A percentile compares a stretch with the other conserved stretches of the same genome.
Conservation (phyloP, 2,888 invertebrate genomes). For the Villa cingulata region DNA sequence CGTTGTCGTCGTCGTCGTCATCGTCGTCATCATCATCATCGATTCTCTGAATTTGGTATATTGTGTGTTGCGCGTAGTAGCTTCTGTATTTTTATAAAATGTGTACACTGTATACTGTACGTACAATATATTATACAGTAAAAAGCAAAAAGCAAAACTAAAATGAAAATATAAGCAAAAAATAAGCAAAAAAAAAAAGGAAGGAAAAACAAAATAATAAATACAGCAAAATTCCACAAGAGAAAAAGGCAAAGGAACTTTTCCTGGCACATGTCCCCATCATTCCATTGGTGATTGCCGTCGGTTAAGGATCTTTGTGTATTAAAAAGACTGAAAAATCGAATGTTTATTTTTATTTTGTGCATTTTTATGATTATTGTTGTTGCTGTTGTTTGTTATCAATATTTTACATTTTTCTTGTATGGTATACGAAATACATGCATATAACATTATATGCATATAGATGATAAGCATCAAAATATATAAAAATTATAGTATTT, state of each 20-base stretch:
- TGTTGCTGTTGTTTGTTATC: too few species aligned
- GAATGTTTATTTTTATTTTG: background rate
- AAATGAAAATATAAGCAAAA: too few species aligned
- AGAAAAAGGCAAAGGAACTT: conserved; percentile 1
- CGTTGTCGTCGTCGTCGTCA: background rate
- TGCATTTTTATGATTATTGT: background rate
- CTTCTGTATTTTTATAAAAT: background rate
- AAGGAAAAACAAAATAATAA: too few species aligned
- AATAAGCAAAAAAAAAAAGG: too few species aligned
- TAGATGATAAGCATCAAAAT: too few species aligned
- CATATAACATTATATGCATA: too few species aligned
- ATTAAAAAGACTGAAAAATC: background rate
- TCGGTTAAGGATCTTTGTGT: conserved; percentile 8
- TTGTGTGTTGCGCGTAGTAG: background rate
- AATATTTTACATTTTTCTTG: too few species aligned
- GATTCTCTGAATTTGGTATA: background rate
- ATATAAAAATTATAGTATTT: too few species aligned
- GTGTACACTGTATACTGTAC: background rate
- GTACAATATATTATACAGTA: too few species aligned
- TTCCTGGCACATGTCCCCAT: conserved; percentile 5
- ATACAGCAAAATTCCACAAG: conserved; percentile 7
- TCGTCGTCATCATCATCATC: background rate
- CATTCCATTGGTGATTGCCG: conserved; percentile 13
- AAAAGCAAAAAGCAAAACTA: too few species aligned
- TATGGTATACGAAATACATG: too few species aligned